phyloP scores from a whole-genome alignment of 2,888 invertebrate genomes.

The Mythimna loreyi region DNA sequence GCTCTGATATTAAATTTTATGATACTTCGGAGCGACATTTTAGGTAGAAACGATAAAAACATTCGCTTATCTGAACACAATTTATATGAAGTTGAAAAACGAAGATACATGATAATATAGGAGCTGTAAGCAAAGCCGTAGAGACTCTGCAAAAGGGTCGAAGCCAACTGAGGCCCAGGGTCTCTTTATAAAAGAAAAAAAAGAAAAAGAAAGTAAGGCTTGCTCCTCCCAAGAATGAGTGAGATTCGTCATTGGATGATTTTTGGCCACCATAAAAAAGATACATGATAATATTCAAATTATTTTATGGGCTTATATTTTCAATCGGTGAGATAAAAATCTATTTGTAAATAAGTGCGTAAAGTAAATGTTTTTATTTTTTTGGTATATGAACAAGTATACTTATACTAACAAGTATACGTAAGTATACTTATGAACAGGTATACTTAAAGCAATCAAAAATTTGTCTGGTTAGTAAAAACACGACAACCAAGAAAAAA shows the following conservation, averaged over 20 bases:
- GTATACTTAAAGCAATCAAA: no score
- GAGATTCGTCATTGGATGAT: no score
- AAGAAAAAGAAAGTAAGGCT: no score
- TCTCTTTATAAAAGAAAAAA: no score
- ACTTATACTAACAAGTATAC: no score
- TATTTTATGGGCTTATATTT: not conserved
- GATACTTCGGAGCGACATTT: not conserved
- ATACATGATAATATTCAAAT: not conserved
- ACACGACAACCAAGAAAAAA: not conserved
- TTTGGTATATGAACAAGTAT: no score
- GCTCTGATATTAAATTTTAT: not conserved
- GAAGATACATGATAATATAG: not conserved
- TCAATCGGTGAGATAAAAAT: not conserved
- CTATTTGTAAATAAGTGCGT: not conserved
- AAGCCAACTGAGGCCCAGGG: no score
- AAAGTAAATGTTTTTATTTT: not conserved
- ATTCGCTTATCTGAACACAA: not conserved
- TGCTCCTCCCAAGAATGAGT: no score
- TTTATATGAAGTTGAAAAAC: not conserved
- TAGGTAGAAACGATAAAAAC: not conserved
- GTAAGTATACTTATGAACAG: no score
- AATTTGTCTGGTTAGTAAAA: not conserved
- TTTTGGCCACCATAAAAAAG: no score
- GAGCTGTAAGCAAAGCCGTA: no score
- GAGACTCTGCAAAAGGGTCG: no score